phyloP scores from a whole-genome alignment of 2,113 vertebrate genomes.

The Tragelaphus strepsiceros region DNA sequence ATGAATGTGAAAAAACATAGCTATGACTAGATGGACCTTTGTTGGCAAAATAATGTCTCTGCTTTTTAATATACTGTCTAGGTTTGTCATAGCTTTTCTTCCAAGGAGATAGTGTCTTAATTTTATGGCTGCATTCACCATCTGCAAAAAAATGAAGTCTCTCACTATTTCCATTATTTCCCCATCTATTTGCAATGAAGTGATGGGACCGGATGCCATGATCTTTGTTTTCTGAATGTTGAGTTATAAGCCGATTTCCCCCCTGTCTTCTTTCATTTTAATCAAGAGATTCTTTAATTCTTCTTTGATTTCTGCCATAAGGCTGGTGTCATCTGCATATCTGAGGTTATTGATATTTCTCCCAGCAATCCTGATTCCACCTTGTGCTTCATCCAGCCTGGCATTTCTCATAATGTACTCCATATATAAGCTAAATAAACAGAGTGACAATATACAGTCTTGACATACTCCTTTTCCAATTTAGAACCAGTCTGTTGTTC shows the following conservation, averaged over 20 bases:
- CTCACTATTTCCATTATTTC: background rate
- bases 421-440: background rate
- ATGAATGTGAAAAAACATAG: background rate
- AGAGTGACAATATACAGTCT: background rate
- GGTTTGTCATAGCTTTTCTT: background rate
- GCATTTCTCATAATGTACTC: background rate
- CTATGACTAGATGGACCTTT: background rate
- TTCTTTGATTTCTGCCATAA: background rate
- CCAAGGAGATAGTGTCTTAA: background rate
- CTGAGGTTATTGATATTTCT: background rate
- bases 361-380: background rate
- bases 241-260: background rate
- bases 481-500: background rate
- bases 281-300: background rate
- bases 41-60: background rate
- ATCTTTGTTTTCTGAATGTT: background rate
- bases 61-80: background rate
- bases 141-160: background rate
- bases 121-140: background rate
- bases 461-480: background rate
- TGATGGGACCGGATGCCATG: background rate
- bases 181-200: background rate
- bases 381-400: background rate
- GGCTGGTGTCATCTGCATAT: background rate
- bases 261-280: background rate